phyloP scores from a whole-genome alignment of 2,888 invertebrate species.

The Apodemia hepburni region DNA sequence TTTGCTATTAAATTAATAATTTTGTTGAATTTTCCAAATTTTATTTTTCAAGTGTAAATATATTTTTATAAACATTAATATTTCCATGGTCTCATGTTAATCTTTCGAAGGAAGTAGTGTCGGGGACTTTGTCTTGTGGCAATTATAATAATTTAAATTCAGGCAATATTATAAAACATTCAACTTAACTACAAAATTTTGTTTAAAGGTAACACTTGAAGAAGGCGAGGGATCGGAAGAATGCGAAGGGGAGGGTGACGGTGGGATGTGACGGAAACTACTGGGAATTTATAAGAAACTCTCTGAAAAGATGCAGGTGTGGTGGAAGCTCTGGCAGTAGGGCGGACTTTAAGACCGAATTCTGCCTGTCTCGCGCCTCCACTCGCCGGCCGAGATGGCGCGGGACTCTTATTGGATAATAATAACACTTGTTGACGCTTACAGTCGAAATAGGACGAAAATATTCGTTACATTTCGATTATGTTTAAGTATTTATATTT shows the following conservation, averaged over 20 bases:
- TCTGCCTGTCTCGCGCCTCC: slow-evolving; percentile 28
- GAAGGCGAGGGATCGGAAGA: slow-evolving; percentile 88
- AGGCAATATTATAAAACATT: too few relatives aligned
- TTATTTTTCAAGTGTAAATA: too few relatives aligned
- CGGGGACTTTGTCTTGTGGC: too few relatives aligned
- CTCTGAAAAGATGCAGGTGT: slow-evolving; percentile 93
- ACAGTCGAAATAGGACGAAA: slow-evolving; percentile 69
- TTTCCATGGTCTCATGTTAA: too few relatives aligned
- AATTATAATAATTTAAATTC: too few relatives aligned
- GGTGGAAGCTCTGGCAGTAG: slow-evolving; percentile 91
- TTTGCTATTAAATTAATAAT: too few relatives aligned
- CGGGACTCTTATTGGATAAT: slow-evolving; percentile 55
- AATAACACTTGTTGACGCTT: slow-evolving; percentile 73
- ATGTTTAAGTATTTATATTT: slow-evolving; percentile 58
- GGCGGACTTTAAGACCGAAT: slow-evolving; percentile 38
- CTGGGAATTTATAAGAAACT: slow-evolving; percentile 94
- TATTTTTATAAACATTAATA: too few relatives aligned
- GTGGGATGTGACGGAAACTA: slow-evolving; percentile 96
- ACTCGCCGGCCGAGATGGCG: slow-evolving; percentile 28
- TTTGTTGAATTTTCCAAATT: too few relatives aligned
- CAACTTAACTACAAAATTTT: slow-evolving; percentile 12
- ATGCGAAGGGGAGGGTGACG: slow-evolving; percentile 75
- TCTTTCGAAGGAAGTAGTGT: too few relatives aligned
- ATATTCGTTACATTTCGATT: slow-evolving; percentile 68
- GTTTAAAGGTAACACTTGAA: slow-evolving; percentile 89